phyloP scores from a whole-genome alignment of 2,113 vertebrate genomes.

The Anolis sagrei region DNA sequence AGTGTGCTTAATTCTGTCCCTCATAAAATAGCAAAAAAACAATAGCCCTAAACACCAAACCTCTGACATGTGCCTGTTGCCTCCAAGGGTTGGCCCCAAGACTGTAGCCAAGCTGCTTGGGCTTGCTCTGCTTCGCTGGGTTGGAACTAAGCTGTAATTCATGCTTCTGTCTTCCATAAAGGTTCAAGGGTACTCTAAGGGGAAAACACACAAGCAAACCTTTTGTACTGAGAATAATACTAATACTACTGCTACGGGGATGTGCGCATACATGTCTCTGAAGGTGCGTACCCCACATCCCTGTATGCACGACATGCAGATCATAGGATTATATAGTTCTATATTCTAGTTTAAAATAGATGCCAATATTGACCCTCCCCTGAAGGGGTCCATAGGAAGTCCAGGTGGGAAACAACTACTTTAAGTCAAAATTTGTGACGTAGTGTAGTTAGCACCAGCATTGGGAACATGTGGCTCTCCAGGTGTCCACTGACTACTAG shows the following conservation, averaged over 20 bases:
- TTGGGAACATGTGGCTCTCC: not conserved
- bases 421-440: not conserved
- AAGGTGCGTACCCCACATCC: constrained; percentile 50
- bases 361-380: constrained; percentile 39
- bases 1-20: constrained; percentile 34
- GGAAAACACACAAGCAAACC: not conserved
- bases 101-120: constrained; percentile 56
- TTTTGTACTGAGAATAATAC: constrained; percentile 50
- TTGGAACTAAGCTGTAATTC: constrained; percentile 56
- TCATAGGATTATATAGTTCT: constrained; percentile 13
- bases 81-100: constrained; percentile 48
- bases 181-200: constrained; percentile 58
- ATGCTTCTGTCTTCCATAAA: constrained; percentile 72
- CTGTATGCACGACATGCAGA: constrained; percentile 45
- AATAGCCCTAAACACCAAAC: constrained; percentile 21
- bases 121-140: constrained; percentile 61
- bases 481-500: not conserved
- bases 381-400: constrained; percentile 34
- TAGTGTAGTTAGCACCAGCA: not conserved
- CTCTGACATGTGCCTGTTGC: constrained; percentile 59
- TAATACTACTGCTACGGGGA: constrained; percentile 39
- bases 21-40: not conserved
- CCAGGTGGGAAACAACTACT: not conserved
- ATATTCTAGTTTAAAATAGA: constrained; percentile 52
- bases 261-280: no score